Base-by-base conservation (phyloP, 1,140 invertebrate genomes). In the Agrypnia vestita region DNA sequence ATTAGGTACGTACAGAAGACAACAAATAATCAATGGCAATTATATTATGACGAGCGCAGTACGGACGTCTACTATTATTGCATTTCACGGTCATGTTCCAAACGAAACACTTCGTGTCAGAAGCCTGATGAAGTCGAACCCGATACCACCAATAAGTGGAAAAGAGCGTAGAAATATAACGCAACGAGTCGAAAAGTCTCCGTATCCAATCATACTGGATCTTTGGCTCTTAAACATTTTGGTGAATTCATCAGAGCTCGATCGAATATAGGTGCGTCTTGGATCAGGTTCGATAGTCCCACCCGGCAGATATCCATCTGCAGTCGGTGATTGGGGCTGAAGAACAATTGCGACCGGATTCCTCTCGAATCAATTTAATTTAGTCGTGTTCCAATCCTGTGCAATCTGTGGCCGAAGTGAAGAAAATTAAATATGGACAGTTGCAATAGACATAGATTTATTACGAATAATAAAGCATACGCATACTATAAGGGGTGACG, bases 31-130 rank as follows among this genome's bases (percentile, higher is more conserved):
- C 67, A 19, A 49, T 71, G 3, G 62, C 62, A 71, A 71, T 71
- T 71, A 71, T 71, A 12, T 71, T 49, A 15, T 71, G 47, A 49
- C 17, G 47, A 15, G 44, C 67, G 67, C 44, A 19, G 43, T 49
- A 49, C 67, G 44, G 44, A 71, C 49, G 67, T 71, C 44, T 71
- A 15, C 0, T 19, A 71, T 71, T 71, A 71, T 71, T 71, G 44
- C 67, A 71, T 71, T 71, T 71, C 67, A 71, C 67, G 67, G 67
- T 71, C 67, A 71, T 71, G 67, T 71, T 46, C 67, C 67, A 21
- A 71, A 71, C 67, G 47, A 71, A 71, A 71, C 67, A 71, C 67
- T 47, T 71, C 67, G 67, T 19, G 67, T 47, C 67, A 49, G 67
- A 71, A 71, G 67, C 67, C 46, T 71, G 67, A 71, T 51, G 67